Percentiles rank a stretch among this genome's conserved stretches.
These are phyloP conservation scores for Tokudaia muenninki DNA, from an alignment of 2,797 vertebrate genomes.

Conservation along the genomic window DNA sequence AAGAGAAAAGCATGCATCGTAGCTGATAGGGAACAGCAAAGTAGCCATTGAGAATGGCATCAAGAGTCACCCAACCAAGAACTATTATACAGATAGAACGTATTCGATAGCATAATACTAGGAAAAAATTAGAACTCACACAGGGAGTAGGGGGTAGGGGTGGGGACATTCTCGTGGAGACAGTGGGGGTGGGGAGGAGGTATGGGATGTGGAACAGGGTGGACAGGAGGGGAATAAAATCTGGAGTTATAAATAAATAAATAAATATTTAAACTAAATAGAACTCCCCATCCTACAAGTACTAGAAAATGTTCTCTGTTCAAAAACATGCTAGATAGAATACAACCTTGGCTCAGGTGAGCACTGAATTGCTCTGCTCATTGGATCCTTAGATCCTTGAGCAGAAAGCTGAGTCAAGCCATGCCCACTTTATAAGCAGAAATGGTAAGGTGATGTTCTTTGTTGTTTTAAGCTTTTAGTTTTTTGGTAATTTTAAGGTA, in stretches of 20 bases:
- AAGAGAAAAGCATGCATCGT: background rate
- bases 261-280: background rate
- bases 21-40: background rate
- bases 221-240: too few relatives aligned
- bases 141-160: too few relatives aligned
- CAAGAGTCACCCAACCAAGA: background rate
- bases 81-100: background rate
- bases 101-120: background rate
- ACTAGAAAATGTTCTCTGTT: background rate
- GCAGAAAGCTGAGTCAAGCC: background rate
- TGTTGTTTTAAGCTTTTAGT: background rate
- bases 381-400: background rate
- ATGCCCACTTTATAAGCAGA: too few relatives aligned
- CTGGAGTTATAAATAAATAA: too few relatives aligned
- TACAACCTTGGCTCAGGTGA: background rate
- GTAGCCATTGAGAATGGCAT: background rate
- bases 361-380: background rate
- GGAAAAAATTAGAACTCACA: background rate
- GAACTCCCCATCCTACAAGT: background rate
- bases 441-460: too few relatives aligned
- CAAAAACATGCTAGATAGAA: background rate
- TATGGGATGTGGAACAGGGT: too few relatives aligned
- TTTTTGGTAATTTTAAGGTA: background rate
- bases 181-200: too few relatives aligned
- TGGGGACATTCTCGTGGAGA: too few relatives aligned